Conservation (phyloP, 2,113 vertebrate species). For the Diphyllodes magnificus region DNA sequence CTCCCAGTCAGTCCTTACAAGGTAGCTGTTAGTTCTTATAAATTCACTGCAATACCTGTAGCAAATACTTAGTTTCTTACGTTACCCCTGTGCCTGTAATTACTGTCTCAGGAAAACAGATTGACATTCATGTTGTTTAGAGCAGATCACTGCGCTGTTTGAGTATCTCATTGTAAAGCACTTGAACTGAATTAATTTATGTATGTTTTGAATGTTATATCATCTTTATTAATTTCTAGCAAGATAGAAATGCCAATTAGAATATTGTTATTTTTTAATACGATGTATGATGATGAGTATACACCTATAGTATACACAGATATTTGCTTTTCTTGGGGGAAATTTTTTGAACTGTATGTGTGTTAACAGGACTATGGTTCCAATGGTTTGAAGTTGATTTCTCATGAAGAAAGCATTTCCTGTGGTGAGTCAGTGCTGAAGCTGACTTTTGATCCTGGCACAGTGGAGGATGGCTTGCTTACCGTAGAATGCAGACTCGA, state of each 20-base stretch:
- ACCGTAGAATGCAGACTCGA: constrained; percentile 93
- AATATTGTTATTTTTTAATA: neutral
- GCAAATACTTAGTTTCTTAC: neutral
- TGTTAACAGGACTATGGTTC: constrained; percentile 85
- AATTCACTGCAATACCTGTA: neutral
- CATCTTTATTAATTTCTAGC: neutral
- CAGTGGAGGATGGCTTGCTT: constrained; percentile 83
- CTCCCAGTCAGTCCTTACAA: constrained; percentile 75
- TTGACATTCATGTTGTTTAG: neutral
- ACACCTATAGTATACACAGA: neutral
- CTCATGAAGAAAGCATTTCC: constrained; percentile 91
- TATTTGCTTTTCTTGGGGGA: neutral
- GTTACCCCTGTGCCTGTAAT: neutral
- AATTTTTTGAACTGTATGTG: neutral
- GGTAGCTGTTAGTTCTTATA: constrained; percentile 62
- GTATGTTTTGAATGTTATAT: neutral
- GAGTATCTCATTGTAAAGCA: neutral
- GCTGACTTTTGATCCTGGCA: constrained; percentile 95
- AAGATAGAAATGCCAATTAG: neutral
- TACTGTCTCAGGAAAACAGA: neutral
- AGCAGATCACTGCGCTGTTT: neutral
- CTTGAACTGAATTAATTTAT: neutral
- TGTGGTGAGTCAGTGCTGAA: constrained; percentile 93
- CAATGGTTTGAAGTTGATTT: constrained; percentile 90
- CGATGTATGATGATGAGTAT: neutral